Evolutionary conservation across 2,113 vertebrate genomes (phyloP), one percentile per base, ranked within the genome.

Genomic region (Syngnathoides biaculeatus): DNA sequence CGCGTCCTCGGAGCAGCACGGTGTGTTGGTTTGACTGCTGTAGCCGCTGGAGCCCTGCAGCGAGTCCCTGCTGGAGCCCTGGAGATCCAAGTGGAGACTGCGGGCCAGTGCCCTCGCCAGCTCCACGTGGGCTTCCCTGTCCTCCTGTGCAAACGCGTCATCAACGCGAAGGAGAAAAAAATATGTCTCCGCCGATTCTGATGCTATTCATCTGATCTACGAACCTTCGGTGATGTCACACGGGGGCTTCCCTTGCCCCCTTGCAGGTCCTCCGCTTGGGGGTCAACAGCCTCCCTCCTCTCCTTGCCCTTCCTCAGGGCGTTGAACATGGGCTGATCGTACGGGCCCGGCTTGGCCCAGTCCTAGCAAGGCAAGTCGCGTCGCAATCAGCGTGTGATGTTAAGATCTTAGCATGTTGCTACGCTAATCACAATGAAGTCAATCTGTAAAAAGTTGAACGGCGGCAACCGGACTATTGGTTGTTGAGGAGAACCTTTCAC

Each of bases 1-100:
- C 0, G 95, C 91, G 75, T 98, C 96, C 90, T 97, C 95, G 0
- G 94, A 97, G 77, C 95, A 96, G 90, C 94, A 97, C 0, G 96
- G 96, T 0, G 96, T 98, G 78, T 94, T 93, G 11, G 94, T 97
- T 90, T 98, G 95, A 45, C 94, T 97, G 91, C 95, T 98, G 89
- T 98, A 98, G 57, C 96, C 95, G 0, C 95, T 98, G 82, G 95
- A 98, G 60, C 94, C 94, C 74, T 96, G 95, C 74, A 98, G 83
- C 0, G 96, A 98, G 84, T 98, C 95, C 42, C 95, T 89, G 88
- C 94, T 95, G 90, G 93, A 95, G 72, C 93, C 91, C 78, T 95
- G 94, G 6, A 93, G 92, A 84, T 98, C 95, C 69, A 96, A 87
- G 74, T 93, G 94, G 48, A 98, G 92, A 48, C 95, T 94, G 15